Evolutionary conservation across 2,888 invertebrate genomes (phyloP), one percentile per base, ranked within the genome.

Genomic region (Chrysina gloriosa): DNA sequence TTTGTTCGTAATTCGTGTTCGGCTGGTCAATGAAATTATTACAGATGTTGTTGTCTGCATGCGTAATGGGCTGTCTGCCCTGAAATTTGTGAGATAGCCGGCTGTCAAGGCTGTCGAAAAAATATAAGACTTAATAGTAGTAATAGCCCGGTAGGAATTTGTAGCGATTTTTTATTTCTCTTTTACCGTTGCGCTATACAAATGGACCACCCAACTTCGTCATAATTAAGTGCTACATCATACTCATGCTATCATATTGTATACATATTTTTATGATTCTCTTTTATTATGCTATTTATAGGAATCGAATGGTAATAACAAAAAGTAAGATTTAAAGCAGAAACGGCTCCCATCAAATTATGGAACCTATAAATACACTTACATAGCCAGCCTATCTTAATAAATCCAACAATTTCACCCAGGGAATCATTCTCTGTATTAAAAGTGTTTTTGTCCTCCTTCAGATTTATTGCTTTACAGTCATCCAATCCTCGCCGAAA

Each of bases 81-180:
- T 61, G 58, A 61, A 61, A 61, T 61, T 61, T 61, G 58, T 61
- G 58, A 42, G 58, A 61, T 61, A 61, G 42, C 42, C 58, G 58
- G 27, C 42, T 61, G 58, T 61, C 58, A 61, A 27, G 42, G 42
- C 58, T 61, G 58, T 61, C 58, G 58, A 61, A 61, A 61, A 61
- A 61, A 27, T 61, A 27, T 61, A 61, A 61, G 58, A 61, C 58
- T 61, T 61, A 61, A 61, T 61, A 61, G 42, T 42, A 29, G 16
- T 61, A 61, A 61, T 42, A 42, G 21, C 42, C n/a, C 42, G 42
- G 58, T 61, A 36, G 27, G 42, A 42, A 25, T 42, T 61, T 42
- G 42, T 61, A 42, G 42, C 39, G 19, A 61, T 42, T 27, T 61
- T 61, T 39, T 39, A 23, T 7, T 19, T 58, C 3, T 58, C 27